phyloP scores from a whole-genome alignment of 2,888 invertebrate genomes.

The Tachina grossa region DNA sequence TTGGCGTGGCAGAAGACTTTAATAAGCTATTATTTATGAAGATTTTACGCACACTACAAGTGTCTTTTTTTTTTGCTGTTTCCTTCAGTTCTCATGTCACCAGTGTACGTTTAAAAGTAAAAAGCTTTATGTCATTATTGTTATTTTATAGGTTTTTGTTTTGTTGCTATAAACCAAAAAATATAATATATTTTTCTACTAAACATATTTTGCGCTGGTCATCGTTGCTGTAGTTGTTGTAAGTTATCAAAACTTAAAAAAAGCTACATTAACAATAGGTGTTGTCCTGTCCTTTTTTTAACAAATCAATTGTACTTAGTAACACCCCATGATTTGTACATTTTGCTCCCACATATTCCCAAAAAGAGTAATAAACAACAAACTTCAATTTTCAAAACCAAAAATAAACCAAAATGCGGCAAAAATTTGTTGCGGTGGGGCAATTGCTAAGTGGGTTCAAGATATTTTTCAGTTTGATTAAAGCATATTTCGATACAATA shows the following conservation, averaged over 20 bases:
- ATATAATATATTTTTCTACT: constrained; percentile 31
- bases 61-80: constrained; percentile 45
- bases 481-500: no score
- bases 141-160: constrained; percentile 16
- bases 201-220: constrained; percentile 12
- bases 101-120: constrained; percentile 45
- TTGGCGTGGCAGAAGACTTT: constrained; percentile 56
- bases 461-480: no score
- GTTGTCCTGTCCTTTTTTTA: constrained; percentile 71
- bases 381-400: constrained; percentile 59
- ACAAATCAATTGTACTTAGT: constrained; percentile 72
- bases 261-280: constrained; percentile 65
- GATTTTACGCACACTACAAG: constrained; percentile 71
- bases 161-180: constrained; percentile 13
- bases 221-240: constrained; percentile 17
- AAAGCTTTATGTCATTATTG: constrained; percentile 69
- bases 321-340: constrained; percentile 71
- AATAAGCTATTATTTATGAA: constrained; percentile 72
- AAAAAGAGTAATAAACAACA: constrained; percentile 70
- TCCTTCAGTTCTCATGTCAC: constrained; percentile 63
- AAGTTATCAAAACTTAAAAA: constrained; percentile 38
- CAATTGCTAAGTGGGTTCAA: constrained; percentile 16
- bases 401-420: not conserved
- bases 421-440: not conserved
- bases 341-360: constrained; percentile 71